These are phyloP conservation scores for Raja brachyura DNA, from an alignment of 2,113 vertebrate species.

Conservation along the genomic window DNA sequence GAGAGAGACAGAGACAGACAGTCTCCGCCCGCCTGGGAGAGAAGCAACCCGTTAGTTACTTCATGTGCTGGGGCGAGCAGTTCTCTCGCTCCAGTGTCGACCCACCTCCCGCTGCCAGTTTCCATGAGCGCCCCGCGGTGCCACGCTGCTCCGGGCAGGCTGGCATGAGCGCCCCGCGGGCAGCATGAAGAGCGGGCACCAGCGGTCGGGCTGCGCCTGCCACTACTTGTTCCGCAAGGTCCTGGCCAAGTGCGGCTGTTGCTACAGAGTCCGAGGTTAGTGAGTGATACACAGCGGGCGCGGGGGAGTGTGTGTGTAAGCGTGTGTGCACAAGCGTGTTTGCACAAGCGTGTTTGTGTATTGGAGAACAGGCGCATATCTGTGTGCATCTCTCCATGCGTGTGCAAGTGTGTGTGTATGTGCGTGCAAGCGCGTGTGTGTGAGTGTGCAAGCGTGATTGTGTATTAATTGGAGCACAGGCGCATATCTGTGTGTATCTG, in stretches of 20 bases:
- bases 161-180: constrained; percentile 60
- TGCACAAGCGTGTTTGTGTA: too few species aligned
- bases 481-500: too few species aligned
- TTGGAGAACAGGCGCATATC: too few species aligned
- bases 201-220: constrained; percentile 78
- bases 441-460: too few species aligned
- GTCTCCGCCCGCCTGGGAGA: constrained; percentile 38
- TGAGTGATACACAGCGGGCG: constrained; percentile 42
- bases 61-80: constrained; percentile 40
- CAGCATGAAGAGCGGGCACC: constrained; percentile 79
- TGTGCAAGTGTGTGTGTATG: too few species aligned
- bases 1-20: constrained; percentile 35
- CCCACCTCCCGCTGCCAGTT: constrained; percentile 28
- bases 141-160: constrained; percentile 62
- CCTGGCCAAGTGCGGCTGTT: constrained; percentile 86
- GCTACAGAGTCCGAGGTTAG: constrained; percentile 86
- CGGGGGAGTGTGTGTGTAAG: too few species aligned
- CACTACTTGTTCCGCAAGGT: constrained; percentile 89
- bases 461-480: too few species aligned
- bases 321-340: too few species aligned
- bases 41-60: constrained; percentile 39
- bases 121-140: too few species aligned
- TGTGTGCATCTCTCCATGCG: too few species aligned
- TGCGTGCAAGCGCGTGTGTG: too few species aligned
- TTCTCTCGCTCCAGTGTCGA: too few species aligned